phyloP scores from a whole-genome alignment of 2,797 vertebrate genomes.

The Percopsis omiscomaycus region DNA sequence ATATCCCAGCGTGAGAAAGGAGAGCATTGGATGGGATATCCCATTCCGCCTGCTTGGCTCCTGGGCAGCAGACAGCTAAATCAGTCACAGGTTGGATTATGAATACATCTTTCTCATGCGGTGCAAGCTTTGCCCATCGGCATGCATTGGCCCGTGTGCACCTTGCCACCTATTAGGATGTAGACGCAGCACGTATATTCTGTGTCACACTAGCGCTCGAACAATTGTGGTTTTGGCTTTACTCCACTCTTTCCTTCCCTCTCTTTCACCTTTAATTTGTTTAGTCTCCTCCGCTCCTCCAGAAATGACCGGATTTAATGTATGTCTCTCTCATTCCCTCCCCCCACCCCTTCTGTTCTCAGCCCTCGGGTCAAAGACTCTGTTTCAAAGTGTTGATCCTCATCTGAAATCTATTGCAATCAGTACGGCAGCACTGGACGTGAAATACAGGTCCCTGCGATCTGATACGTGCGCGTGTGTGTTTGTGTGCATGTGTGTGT shows the following conservation, averaged over 20 bases:
- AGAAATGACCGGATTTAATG: slow-evolving; percentile 13
- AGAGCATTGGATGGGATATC: slow-evolving; percentile 79
- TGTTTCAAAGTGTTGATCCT: slow-evolving; percentile 86
- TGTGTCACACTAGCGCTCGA: not conserved
- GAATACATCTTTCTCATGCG: slow-evolving; percentile 71
- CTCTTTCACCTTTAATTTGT: slow-evolving; percentile 52
- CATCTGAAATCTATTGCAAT: slow-evolving; percentile 87
- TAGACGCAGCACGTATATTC: slow-evolving; percentile 38
- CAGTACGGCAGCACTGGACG: slow-evolving; percentile 60
- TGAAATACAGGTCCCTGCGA: slow-evolving; percentile 54
- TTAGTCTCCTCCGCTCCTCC: slow-evolving; percentile 2
- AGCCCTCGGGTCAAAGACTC: slow-evolving; percentile 81
- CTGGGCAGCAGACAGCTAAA: slow-evolving; percentile 86
- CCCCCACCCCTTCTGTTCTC: slow-evolving; percentile 48
- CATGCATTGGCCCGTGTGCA: slow-evolving; percentile 44
- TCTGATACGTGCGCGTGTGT: slow-evolving; percentile 40
- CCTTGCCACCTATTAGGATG: slow-evolving; percentile 40
- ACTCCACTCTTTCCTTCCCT: slow-evolving; percentile 58
- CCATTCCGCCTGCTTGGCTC: slow-evolving; percentile 81
- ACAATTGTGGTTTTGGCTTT: slow-evolving; percentile 32
- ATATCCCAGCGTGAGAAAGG: slow-evolving; percentile 77
- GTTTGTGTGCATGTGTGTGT: slow-evolving; percentile 14
- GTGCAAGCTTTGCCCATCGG: slow-evolving; percentile 43
- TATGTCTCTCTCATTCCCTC: slow-evolving; percentile 9
- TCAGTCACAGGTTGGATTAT: slow-evolving; percentile 86